These are phyloP conservation scores for Mythimna impura DNA, from an alignment of 2,888 invertebrate genomes.

Conservation along the genomic window DNA sequence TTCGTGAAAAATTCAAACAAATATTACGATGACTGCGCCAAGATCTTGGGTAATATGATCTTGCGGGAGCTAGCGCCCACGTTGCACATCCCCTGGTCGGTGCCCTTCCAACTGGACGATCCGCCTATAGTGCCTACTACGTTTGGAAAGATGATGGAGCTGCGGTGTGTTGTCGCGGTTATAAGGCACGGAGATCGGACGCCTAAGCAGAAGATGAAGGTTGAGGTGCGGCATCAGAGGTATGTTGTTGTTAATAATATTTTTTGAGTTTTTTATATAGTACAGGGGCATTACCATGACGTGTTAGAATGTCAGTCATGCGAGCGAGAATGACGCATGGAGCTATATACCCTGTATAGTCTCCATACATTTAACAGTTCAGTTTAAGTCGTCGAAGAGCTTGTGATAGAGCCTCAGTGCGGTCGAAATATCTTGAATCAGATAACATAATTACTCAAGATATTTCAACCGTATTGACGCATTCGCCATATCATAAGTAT, in stretches of 20 bases:
- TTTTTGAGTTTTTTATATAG: background rate
- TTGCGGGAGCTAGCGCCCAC: constrained; percentile 98
- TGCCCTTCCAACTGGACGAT: constrained; percentile 99
- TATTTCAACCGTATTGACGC: too few relatives aligned
- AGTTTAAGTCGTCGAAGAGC: too few relatives aligned
- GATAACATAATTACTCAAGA: too few relatives aligned
- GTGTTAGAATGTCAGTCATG: too few relatives aligned
- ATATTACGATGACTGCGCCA: constrained; percentile 99
- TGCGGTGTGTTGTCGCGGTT: constrained; percentile 98
- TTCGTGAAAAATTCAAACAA: constrained; percentile 99
- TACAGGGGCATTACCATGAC: too few relatives aligned
- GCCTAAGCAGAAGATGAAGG: constrained; percentile 99
- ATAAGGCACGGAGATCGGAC: constrained; percentile 99
- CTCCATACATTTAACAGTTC: too few relatives aligned
- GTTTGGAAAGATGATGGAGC: constrained; percentile 98
- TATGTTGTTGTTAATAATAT: constrained; percentile 78
- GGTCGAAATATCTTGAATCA: too few relatives aligned
- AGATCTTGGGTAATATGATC: constrained; percentile 99
- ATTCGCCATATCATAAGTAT: too few relatives aligned
- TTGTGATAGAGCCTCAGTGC: too few relatives aligned
- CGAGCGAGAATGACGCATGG: too few relatives aligned
- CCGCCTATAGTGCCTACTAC: constrained; percentile 99
- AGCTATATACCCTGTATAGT: too few relatives aligned
- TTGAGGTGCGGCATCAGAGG: constrained; percentile 99
- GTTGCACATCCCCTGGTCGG: constrained; percentile 99